These are phyloP conservation scores for Emydura subglobosa DNA, from an alignment of 2,113 vertebrate genomes.

Conservation along the genomic window DNA sequence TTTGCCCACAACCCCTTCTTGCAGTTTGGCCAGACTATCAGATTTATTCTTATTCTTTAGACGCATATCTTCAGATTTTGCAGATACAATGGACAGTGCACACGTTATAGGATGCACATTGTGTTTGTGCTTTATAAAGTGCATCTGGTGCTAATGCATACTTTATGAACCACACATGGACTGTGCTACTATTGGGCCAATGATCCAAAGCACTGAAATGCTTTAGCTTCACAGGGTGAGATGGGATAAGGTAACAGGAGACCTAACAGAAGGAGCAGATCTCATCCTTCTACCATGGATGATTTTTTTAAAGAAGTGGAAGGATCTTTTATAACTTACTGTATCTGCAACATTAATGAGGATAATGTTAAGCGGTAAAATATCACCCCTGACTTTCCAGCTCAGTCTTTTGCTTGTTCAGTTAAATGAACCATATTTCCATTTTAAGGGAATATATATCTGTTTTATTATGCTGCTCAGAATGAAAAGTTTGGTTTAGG, in stretches of 20 bases:
- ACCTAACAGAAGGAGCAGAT: neutral
- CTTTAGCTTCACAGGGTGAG: neutral
- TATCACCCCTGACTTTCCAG: neutral
- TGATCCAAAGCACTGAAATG: neutral
- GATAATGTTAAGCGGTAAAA: constrained; percentile 1
- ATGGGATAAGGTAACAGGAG: constrained; percentile 32
- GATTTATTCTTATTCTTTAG: constrained; percentile 21
- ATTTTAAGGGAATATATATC: neutral
- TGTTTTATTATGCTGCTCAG: neutral
- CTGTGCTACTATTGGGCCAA: neutral
- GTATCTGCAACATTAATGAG: constrained; percentile 11
- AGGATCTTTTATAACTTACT: constrained; percentile 38
- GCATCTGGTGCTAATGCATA: neutral
- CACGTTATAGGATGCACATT: neutral
- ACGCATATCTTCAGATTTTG: neutral
- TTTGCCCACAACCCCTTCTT: neutral
- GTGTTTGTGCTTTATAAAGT: neutral
- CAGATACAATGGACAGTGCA: neutral
- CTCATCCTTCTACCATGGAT: neutral
- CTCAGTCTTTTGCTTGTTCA: neutral
- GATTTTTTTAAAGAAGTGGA: neutral
- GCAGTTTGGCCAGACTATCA: neutral
- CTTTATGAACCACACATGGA: neutral
- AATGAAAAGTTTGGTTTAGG: neutral
- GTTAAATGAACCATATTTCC: neutral